phyloP scores from a whole-genome alignment of 2,888 invertebrate species.

The Andricus curvator region DNA sequence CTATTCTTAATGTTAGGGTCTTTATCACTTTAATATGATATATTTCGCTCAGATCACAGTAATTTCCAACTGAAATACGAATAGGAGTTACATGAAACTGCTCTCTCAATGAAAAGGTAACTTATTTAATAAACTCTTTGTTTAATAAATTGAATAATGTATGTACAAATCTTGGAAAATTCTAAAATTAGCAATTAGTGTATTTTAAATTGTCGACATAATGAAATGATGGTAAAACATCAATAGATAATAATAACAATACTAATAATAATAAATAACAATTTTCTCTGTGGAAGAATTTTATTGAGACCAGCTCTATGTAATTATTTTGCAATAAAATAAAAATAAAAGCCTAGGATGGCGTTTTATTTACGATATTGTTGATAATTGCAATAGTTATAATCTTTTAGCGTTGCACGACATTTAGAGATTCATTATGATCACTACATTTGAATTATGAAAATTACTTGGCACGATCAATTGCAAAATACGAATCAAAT shows the following conservation, averaged over 20 bases:
- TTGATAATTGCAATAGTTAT: too few relatives aligned
- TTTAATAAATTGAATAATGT: not conserved
- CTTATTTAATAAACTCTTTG: not conserved
- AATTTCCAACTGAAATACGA: too few relatives aligned
- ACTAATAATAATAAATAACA: too few relatives aligned
- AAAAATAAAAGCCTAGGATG: not conserved
- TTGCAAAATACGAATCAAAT: too few relatives aligned
- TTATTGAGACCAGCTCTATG: not conserved
- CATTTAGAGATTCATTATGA: not conserved
- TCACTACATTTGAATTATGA: too few relatives aligned
- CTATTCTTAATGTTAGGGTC: too few relatives aligned
- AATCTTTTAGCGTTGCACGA: not conserved
- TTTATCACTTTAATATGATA: not conserved
- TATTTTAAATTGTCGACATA: not conserved
- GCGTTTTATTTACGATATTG: not conserved
- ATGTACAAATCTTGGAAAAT: too few relatives aligned
- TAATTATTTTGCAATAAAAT: not conserved
- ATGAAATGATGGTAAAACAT: not conserved
- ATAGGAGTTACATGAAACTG: too few relatives aligned
- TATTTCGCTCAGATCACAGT: not conserved
- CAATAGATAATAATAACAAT: not conserved
- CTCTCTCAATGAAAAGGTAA: not conserved
- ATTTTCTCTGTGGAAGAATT: not conserved
- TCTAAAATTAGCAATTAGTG: not conserved
- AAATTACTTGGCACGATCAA: too few relatives aligned